A percentile compares a stretch with the other conserved stretches of the same genome.
Conservation (phyloP, 2,888 invertebrate genomes). For the Plebejus melissa region DNA sequence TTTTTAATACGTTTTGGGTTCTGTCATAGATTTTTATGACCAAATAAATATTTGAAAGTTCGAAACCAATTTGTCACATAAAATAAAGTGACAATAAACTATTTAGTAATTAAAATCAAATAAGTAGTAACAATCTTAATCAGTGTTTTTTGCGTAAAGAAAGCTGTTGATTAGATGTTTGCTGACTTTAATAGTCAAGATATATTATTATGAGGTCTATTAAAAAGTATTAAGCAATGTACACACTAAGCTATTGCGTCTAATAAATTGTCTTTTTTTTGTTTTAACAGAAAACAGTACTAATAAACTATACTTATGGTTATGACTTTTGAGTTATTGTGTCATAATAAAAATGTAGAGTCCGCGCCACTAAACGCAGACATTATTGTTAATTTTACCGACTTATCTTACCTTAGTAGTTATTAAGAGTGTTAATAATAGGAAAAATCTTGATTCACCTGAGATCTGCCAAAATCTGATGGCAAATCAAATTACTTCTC, state of each 20-base stretch:
- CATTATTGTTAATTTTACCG: too few relatives aligned
- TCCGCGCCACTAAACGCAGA: too few relatives aligned
- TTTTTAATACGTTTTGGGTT: neutral
- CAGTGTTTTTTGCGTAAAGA: slow-evolving; percentile 15
- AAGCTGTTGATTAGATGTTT: neutral
- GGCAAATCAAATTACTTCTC: too few relatives aligned
- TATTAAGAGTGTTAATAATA: too few relatives aligned
- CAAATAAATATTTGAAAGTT: neutral
- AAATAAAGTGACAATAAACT: neutral
- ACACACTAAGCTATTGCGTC: neutral
- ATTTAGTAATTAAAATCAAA: neutral
- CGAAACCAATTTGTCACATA: neutral
- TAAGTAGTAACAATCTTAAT: slow-evolving; percentile 2
- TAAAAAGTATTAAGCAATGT: neutral
- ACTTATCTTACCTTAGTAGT: too few relatives aligned
- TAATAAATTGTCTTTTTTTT: neutral
- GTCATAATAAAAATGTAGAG: too few relatives aligned
- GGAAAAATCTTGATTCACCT: too few relatives aligned
- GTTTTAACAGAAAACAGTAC: too few relatives aligned
- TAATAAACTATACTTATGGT: too few relatives aligned
- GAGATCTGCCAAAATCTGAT: too few relatives aligned
- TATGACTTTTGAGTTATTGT: too few relatives aligned
- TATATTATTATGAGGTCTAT: neutral
- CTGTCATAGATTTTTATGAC: neutral
- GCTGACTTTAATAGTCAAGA: neutral